Conservation (phyloP, 1,140 invertebrate species). For the Dreissena rostriformis region DNA sequence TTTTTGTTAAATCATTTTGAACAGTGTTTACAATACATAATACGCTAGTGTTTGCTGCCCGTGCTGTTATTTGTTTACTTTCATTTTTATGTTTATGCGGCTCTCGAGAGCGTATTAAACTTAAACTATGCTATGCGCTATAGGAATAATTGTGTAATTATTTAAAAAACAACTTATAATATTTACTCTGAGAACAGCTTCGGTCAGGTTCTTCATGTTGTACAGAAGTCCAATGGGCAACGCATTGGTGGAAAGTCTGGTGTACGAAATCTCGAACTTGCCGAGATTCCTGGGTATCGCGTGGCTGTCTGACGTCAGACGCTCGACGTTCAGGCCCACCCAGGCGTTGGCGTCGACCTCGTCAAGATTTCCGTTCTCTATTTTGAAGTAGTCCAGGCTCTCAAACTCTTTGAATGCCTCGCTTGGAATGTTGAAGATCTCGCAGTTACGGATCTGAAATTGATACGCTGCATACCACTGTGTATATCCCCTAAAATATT, state of each 20-base stretch:
- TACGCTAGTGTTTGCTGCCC: neutral
- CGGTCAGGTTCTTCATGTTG: constrained; percentile 35
- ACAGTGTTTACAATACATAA: neutral
- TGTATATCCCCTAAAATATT: no score
- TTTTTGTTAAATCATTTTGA: neutral
- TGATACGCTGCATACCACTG: neutral
- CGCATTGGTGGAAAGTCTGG: neutral
- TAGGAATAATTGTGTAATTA: no score
- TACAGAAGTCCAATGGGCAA: constrained; percentile 5
- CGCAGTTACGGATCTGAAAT: constrained; percentile 16
- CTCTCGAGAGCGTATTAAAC: no score
- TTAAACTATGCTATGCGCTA: no score
- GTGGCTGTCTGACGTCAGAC: constrained; percentile 6
- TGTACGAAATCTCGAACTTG: neutral
- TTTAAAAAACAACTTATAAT: neutral
- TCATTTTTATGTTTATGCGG: no score
- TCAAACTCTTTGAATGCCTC: constrained; percentile 1
- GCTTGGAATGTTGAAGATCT: neutral
- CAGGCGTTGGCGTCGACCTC: neutral
- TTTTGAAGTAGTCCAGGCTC: constrained; percentile 19
- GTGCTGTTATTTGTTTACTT: no score
- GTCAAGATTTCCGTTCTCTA: neutral
- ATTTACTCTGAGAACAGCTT: constrained; percentile 14
- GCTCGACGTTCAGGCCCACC: constrained; percentile 6
- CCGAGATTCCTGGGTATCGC: constrained; percentile 15